Base-by-base conservation (phyloP, 2,888 invertebrate genomes). In the Heliconius aoede region DNA sequence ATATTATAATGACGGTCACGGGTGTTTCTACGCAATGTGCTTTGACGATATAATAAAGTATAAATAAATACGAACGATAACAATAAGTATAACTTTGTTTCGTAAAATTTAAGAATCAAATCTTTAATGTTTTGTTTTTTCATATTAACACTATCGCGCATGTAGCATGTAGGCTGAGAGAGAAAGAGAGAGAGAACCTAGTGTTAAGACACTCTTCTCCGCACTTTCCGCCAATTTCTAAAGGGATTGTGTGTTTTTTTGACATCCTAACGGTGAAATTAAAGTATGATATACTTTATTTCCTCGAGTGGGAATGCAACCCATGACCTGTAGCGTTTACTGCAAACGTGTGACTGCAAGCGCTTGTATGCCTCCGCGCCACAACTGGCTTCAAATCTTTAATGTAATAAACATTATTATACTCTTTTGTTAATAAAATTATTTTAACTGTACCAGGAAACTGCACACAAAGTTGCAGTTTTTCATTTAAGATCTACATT, bases 401-500 rank as follows among this genome's bases (percentile, higher is more conserved):
- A 46, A 21, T 46, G 21, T 46, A 7, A 46, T 7, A 18, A 46
- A 21, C 21, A 46, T 21, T 7, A 21, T 46, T 55, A 21, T 55
- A n/a, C n/a, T 24, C n/a, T 13, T 58, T 58, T 26, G 11, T 40
- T 40, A 18, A 72, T 60, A 24, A 26, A 46, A 71, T 32, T 4
- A 13, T 73, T 24, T 24, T 28, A n/a, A 77, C 61, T 76, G 72
- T 78, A 78, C 81, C 77, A 77, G 76, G 76, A 78, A 81, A 80
- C 77, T 78, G 74, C 72, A 26, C 36, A 40, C 78, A 80, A 81
- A 82, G 78, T 79, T 78, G 78, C 79, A 80, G 67, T 77, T 80
- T 78, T 77, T 73, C 79, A 79, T 80, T 82, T 81, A 80, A 80
- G 76, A 78, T 79, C 80, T 75, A 74, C 77, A 79, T 80, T 77